Conservation (phyloP, 1,140 invertebrate species). For the Halictus rubicundus region DNA sequence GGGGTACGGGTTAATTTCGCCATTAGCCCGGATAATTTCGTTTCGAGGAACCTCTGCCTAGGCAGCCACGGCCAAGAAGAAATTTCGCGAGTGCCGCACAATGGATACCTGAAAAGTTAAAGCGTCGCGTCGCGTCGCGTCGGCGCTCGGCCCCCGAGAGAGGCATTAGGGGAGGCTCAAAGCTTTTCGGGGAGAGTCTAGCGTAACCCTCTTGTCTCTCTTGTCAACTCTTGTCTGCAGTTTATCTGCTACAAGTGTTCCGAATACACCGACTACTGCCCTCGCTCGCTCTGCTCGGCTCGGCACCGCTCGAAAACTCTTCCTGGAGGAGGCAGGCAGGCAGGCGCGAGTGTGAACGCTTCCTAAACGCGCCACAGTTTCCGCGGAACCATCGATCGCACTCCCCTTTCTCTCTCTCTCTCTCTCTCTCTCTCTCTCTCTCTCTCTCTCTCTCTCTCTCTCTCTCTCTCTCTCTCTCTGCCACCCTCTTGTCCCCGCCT, state of each 20-base stretch:
- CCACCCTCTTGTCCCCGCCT: too few relatives aligned
- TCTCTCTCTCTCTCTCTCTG: too few relatives aligned
- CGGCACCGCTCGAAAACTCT: too few relatives aligned
- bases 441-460: too few relatives aligned
- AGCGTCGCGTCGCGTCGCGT: too few relatives aligned
- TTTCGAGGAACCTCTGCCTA: constrained; percentile 21
- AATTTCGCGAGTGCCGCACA: constrained; percentile 24
- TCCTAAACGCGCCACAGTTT: not conserved
- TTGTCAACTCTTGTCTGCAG: constrained; percentile 54
- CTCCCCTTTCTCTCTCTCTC: not conserved
- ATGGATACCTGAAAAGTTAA: constrained; percentile 25
- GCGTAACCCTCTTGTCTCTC: constrained; percentile 48
- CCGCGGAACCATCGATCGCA: not conserved
- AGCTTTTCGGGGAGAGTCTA: constrained; percentile 48
- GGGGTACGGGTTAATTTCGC: constrained; percentile 14
- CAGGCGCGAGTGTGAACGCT: constrained; percentile 15
- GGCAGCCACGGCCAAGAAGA: constrained; percentile 4
- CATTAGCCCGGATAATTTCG: constrained; percentile 47
- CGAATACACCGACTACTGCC: constrained; percentile 19
- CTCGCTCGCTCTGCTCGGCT: not conserved
- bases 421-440: too few relatives aligned
- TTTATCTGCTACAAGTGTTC: constrained; percentile 56
- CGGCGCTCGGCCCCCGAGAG: too few relatives aligned
- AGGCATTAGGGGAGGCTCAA: constrained; percentile 24
- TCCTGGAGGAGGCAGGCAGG: not conserved